A percentile compares a stretch with the other conserved stretches of the same genome.
phyloP scores from a whole-genome alignment of 2,797 vertebrate genomes.

The Myotis daubentonii region DNA sequence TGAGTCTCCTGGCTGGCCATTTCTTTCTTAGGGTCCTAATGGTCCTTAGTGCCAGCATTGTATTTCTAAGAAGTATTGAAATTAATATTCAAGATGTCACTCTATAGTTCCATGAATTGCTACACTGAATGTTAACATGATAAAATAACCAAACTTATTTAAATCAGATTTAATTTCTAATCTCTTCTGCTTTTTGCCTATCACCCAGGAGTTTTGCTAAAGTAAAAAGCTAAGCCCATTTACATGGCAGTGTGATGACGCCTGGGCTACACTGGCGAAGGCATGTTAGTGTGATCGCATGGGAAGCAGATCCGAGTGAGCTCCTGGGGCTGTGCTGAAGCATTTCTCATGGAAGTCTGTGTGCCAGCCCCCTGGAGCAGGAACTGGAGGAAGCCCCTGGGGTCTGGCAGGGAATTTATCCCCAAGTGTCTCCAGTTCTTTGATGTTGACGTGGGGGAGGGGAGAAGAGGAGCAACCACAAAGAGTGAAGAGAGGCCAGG shows the following conservation, averaged over 20 bases:
- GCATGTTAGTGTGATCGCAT: not conserved
- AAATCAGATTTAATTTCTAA: constrained; percentile 36
- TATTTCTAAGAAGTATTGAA: constrained; percentile 27
- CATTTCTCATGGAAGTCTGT: not conserved
- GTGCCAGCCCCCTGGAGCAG: not conserved
- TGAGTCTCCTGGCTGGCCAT: not conserved
- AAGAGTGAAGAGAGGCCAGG: not conserved
- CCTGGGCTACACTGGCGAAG: not conserved
- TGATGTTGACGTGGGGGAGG: not conserved
- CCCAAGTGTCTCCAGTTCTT: not conserved
- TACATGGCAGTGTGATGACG: not conserved
- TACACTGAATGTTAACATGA: constrained; percentile 7
- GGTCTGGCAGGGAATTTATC: not conserved
- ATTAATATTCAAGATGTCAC: not conserved
- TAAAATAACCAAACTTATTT: constrained; percentile 8
- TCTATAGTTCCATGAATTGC: not conserved
- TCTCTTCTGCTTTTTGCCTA: not conserved
- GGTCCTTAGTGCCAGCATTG: not conserved
- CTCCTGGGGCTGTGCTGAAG: not conserved
- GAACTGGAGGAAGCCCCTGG: not conserved
- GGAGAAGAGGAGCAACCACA: not conserved
- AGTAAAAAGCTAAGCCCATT: constrained; percentile 16
- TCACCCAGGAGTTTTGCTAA: not conserved
- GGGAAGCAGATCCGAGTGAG: not conserved
- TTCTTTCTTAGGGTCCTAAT: constrained; percentile 31